Percentiles rank a stretch among this genome's conserved stretches.
Evolutionary conservation across 2,797 vertebrate species (phyloP).

Genomic region (Ispidina lecontei): DNA sequence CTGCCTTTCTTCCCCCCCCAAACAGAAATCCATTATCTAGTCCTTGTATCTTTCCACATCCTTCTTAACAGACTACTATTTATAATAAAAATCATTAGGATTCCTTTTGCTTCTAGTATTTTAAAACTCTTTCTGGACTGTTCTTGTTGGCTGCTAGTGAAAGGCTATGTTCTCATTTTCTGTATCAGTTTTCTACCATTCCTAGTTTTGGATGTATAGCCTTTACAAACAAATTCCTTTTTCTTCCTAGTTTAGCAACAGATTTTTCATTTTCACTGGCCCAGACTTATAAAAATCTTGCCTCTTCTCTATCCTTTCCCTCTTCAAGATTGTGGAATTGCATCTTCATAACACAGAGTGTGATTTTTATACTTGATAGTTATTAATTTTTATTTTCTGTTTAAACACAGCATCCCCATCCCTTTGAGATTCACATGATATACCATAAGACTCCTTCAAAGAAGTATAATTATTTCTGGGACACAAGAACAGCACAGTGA

Average conservation of each 20-base stretch:
- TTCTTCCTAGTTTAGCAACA: neutral
- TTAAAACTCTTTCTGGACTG: neutral
- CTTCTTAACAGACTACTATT: neutral
- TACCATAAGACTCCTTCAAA: neutral
- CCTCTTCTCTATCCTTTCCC: neutral
- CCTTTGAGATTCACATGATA: neutral
- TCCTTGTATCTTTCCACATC: neutral
- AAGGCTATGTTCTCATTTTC: neutral
- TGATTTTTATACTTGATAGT: neutral
- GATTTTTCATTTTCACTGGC: neutral
- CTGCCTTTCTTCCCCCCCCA: neutral
- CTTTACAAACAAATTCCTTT: neutral
- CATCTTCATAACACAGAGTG: neutral
- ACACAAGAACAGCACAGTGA: neutral
- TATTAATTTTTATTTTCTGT: neutral
- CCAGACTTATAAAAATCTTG: neutral
- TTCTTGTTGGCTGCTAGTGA: neutral
- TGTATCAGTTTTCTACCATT: neutral
- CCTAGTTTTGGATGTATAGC: neutral
- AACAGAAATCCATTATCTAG: neutral
- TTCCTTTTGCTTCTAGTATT: neutral
- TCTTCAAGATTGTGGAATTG: neutral
- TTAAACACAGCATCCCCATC: neutral
- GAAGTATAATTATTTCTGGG: neutral
- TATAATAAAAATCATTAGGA: conserved; percentile 8